Evolutionary conservation across 2,888 invertebrate species (phyloP).

Genomic region (Abscondita cerata): DNA sequence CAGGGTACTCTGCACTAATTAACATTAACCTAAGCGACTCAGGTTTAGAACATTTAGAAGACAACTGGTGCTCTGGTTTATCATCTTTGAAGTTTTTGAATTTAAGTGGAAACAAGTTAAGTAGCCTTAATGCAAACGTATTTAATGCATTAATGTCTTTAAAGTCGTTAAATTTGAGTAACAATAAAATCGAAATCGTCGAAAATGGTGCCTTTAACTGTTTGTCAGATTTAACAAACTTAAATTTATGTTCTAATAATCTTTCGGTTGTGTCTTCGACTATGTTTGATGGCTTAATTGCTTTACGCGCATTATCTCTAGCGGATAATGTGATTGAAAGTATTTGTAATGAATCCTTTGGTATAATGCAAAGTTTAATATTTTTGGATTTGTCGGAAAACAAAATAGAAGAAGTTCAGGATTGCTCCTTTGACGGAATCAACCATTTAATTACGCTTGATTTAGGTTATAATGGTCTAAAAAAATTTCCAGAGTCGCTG

Average conservation of each 20-base stretch:
- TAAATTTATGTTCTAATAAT: conserved; percentile 73
- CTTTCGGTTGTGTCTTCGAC: conserved; percentile 49
- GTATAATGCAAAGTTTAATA: conserved; percentile 11
- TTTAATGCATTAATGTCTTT: conserved; percentile 62
- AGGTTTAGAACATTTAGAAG: conserved; percentile 6
- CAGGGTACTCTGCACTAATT: conserved; percentile 9
- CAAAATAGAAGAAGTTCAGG: conserved; percentile 5
- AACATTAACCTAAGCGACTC: conserved; percentile 15
- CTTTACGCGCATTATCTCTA: conserved; percentile 12
- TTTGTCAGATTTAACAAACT: conserved; percentile 62
- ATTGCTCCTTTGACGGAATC: background rate
- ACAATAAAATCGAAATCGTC: conserved; percentile 67
- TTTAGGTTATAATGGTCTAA: conserved; percentile 20
- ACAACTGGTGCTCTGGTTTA: conserved; percentile 10
- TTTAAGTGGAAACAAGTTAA: conserved; percentile 69
- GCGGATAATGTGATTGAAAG: conserved; percentile 16
- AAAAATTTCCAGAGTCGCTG: background rate
- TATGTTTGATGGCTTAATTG: conserved; percentile 13
- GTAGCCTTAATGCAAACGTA: conserved; percentile 51
- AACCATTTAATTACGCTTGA: conserved; percentile 18
- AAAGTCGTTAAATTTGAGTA: conserved; percentile 68
- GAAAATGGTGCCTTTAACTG: conserved; percentile 63
- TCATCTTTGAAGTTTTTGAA: conserved; percentile 62
- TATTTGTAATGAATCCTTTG: conserved; percentile 8
- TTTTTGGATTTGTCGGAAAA: conserved; percentile 20